Percentiles rank a stretch among this genome's conserved stretches.
Evolutionary conservation across 2,888 invertebrate genomes (phyloP).

Genomic region (Ormyrus thymus): DNA sequence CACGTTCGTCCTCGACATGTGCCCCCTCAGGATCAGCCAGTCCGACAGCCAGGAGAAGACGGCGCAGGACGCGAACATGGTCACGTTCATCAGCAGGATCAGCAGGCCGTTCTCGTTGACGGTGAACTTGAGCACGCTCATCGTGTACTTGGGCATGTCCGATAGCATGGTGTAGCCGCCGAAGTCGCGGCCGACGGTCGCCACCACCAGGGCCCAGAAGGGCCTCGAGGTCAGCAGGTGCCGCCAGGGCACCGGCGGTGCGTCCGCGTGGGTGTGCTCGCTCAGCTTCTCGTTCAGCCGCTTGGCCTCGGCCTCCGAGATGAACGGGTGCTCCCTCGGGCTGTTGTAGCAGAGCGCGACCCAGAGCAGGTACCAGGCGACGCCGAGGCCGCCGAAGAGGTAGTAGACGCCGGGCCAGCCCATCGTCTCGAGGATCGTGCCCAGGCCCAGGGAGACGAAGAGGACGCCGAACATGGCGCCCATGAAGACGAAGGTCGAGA

Average conservation of each 20-base stretch:
- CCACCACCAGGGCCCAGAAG: slow-evolving; percentile 82
- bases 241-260: slow-evolving; percentile 56
- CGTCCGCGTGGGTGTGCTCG: slow-evolving; percentile 50
- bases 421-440: slow-evolving; percentile 78
- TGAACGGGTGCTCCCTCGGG: slow-evolving; percentile 72
- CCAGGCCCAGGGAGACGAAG: slow-evolving; percentile 81
- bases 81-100: slow-evolving; percentile 67
- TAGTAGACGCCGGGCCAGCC: slow-evolving; percentile 89
- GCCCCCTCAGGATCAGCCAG: slow-evolving; percentile 68
- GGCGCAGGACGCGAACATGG: slow-evolving; percentile 71
- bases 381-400: slow-evolving; percentile 84
- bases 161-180: slow-evolving; percentile 53
- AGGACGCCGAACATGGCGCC: slow-evolving; percentile 84
- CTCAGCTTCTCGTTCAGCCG: slow-evolving; percentile 66
- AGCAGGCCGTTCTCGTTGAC: slow-evolving; percentile 68
- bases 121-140: slow-evolving; percentile 66
- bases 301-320: slow-evolving; percentile 69
- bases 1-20: slow-evolving; percentile 72
- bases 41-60: slow-evolving; percentile 73
- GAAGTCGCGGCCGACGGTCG: slow-evolving; percentile 64
- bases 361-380: slow-evolving; percentile 85
- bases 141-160: slow-evolving; percentile 66
- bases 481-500: slow-evolving; percentile 87
- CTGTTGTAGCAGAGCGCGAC: slow-evolving; percentile 73
- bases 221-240: slow-evolving; percentile 77